phyloP scores from a whole-genome alignment of 2,888 invertebrate genomes.

The Napeogenes sylphis region DNA sequence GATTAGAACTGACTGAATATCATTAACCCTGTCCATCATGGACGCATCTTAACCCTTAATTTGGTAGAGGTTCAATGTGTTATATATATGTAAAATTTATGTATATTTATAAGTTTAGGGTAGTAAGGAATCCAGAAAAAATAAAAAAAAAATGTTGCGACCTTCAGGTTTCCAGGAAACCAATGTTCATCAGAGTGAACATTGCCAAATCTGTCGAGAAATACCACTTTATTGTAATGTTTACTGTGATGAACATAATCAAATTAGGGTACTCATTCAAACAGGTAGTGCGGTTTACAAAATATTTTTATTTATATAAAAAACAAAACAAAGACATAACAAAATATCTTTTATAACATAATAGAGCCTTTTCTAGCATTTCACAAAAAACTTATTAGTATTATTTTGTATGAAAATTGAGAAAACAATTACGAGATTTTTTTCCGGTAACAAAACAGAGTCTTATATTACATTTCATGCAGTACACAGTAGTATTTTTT shows the following conservation, averaged over 20 bases:
- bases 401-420: conserved; percentile 26
- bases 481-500: conserved; percentile 26
- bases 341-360: conserved; percentile 28
- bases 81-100: conserved; percentile 26
- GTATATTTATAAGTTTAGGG: conserved; percentile 26
- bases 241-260: conserved; percentile 25
- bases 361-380: conserved; percentile 27
- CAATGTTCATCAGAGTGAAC: conserved; percentile 26
- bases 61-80: conserved; percentile 24
- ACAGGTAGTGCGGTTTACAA: conserved; percentile 27
- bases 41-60: conserved; percentile 30
- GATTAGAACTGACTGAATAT: too few relatives aligned
- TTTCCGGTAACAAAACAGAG: conserved; percentile 25
- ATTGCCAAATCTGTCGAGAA: conserved; percentile 28
- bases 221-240: conserved; percentile 27
- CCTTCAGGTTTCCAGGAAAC: conserved; percentile 27
- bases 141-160: conserved; percentile 25
- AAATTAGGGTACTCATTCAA: conserved; percentile 26
- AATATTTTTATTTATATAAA: conserved; percentile 26
- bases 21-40: too few relatives aligned
- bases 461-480: conserved; percentile 23
- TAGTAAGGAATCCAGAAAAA: conserved; percentile 28
- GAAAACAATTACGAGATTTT: conserved; percentile 20
- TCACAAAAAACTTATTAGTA: conserved; percentile 24
- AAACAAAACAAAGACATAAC: conserved; percentile 28